Evolutionary conservation across 35 echinoderm and acorn worm species (phyloP), one percentile per base, ranked within the genome.

Genomic region (Nesometra sesokonis): DNA sequence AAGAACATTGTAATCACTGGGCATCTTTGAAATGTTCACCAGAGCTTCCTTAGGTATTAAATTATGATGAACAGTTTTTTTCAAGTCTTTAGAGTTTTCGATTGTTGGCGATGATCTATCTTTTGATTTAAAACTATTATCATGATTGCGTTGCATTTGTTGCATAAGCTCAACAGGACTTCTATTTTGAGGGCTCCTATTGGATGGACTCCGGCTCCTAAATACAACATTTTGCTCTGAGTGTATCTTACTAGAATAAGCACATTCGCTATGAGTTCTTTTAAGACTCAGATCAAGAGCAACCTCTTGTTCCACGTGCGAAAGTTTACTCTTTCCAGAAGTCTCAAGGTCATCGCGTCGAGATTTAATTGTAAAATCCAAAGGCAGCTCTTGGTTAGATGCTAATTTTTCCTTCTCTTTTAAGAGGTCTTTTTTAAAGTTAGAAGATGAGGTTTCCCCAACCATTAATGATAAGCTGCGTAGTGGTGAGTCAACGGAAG

Each of bases 1-100:
- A 27, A 89, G 80, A 40, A 83, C 87, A 77, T 81, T 89, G 32
- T 89, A 89, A 36, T 89, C 87, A 29, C 46, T 82, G 33, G 82
- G 87, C 31, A 89, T 35, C 7, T 81, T 81, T 5, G 87, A 84
- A 32, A 85, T 77, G 67, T 77, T 90, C 32, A 79, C 88, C 1
- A 90, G 88, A 21, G 85, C 88, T 80, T 90, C 82, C 15, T 83
- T 82, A 31, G 88, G 82, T 30, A 90, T 67, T 67, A 67, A 67
- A 27, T 67, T 67, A 67, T 67, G 52, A 9, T 67, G 52, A 67
- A 67, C 52, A 17, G 52, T 67, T 27, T 67, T 67, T 67, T 67
- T 67, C 11, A 19, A 11, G 23, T 67, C 52, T 19, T 67, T 11
- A 67, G 9, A 19, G 23, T 11, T 67, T 11, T 67, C 52, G 23